These are phyloP conservation scores for Xiphophorus couchianus DNA, from an alignment of 2,113 vertebrate species.

Conservation along the genomic window DNA sequence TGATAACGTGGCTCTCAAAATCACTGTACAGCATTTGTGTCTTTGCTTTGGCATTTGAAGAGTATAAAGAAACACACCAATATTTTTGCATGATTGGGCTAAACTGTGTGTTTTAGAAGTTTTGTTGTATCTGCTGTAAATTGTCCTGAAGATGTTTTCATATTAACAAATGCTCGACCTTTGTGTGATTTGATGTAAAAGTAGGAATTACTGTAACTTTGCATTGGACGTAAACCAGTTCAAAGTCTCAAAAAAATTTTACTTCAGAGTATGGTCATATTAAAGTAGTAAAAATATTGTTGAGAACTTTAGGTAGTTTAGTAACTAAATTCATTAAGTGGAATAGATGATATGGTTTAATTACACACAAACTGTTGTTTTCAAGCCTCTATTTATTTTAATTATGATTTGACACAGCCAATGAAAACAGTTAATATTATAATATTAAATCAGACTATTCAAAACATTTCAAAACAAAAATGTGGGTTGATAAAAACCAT, in stretches of 20 bases:
- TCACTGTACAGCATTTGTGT: conserved; percentile 36
- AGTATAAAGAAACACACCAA: conserved; percentile 42
- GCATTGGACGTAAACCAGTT: conserved; percentile 33
- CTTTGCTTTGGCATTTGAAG: conserved; percentile 35
- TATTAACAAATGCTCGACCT: conserved; percentile 28
- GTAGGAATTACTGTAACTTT: conserved; percentile 29
- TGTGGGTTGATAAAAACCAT: neutral
- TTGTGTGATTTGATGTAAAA: conserved; percentile 36
- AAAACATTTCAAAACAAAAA: neutral
- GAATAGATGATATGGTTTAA: neutral
- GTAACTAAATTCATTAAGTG: neutral
- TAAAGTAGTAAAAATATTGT: neutral
- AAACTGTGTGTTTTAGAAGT: conserved; percentile 35
- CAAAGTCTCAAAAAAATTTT: conserved; percentile 26
- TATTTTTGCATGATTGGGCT: conserved; percentile 69
- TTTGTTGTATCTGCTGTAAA: conserved; percentile 44
- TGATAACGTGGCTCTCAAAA: conserved; percentile 15
- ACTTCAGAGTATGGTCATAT: conserved; percentile 17
- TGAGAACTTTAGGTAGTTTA: neutral
- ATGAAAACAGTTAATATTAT: too few relatives aligned
- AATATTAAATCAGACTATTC: neutral
- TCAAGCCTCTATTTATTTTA: neutral
- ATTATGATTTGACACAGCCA: neutral
- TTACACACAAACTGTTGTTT: neutral
- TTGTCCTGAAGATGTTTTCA: conserved; percentile 41